Evolutionary conservation across 2,113 vertebrate genomes (phyloP).

Genomic region (Cervus canadensis): DNA sequence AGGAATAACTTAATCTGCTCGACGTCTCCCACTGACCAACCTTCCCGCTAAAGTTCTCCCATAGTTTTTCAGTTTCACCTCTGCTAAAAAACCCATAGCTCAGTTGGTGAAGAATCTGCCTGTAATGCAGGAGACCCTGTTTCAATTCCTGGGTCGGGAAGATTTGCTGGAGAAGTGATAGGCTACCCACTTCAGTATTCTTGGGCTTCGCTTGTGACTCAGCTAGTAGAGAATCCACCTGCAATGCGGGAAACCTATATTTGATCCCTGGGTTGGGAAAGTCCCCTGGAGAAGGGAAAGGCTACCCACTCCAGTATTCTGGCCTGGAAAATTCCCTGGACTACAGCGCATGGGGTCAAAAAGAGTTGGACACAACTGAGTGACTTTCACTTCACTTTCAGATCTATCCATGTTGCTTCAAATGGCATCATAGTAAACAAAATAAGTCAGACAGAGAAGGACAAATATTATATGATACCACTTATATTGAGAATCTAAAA

Average conservation of each 20-base stretch:
- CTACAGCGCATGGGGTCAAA: not conserved
- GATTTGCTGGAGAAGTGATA: not conserved
- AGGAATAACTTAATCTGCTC: not conserved
- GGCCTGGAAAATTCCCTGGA: not conserved
- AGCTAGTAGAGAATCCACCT: not conserved
- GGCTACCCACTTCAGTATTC: not conserved
- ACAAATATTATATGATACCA: not conserved
- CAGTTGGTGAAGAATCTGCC: not conserved
- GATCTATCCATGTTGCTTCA: not conserved
- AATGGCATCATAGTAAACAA: not conserved
- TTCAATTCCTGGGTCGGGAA: accelerated
- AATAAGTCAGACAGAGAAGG: not conserved
- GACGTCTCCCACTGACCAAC: not conserved
- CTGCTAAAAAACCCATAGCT: not conserved
- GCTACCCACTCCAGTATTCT: not conserved
- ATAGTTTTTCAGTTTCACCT: not conserved
- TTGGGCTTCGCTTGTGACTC: not conserved
- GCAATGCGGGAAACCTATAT: not conserved
- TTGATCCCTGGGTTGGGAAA: not conserved
- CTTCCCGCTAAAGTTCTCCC: not conserved
- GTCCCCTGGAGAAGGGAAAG: not conserved
- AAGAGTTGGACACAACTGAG: not conserved
- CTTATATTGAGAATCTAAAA: not conserved
- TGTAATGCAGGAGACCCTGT: not conserved
- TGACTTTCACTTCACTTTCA: not conserved